Percentiles rank a stretch among this genome's conserved stretches.
Conservation (phyloP, 2,797 vertebrate genomes). For the Petrocephalus sullivani region DNA sequence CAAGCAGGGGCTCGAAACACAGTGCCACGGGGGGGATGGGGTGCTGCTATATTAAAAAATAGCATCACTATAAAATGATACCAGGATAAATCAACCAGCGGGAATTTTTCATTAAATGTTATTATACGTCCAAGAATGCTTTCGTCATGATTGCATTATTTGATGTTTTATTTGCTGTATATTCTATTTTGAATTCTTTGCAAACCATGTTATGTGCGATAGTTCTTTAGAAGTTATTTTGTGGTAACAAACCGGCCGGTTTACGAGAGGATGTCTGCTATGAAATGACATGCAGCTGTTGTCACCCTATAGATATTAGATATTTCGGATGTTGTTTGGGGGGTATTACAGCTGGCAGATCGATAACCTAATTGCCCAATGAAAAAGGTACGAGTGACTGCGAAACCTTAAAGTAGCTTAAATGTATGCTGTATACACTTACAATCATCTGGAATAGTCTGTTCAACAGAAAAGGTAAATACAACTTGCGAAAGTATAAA, state of each 20-base stretch:
- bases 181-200: background rate
- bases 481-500: background rate
- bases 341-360: background rate
- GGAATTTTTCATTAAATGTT: background rate
- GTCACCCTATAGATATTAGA: background rate
- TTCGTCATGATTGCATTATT: background rate
- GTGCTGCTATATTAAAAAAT: background rate
- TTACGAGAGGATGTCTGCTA: background rate
- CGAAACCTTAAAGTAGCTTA: background rate
- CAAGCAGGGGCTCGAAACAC: background rate
- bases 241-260: background rate
- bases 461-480: background rate
- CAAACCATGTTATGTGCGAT: background rate
- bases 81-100: background rate
- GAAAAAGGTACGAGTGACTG: background rate
- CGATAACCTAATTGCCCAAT: background rate
- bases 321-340: background rate
- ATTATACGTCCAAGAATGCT: background rate
- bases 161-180: background rate
- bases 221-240: background rate
- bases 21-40: background rate
- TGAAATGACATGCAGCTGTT: background rate
- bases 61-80: background rate
- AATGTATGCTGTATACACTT: background rate
- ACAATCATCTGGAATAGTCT: background rate